Evolutionary conservation across 1,140 invertebrate species (phyloP), one percentile per base, ranked within the genome.

Genomic region (Daktulosphaira vitifoliae): DNA sequence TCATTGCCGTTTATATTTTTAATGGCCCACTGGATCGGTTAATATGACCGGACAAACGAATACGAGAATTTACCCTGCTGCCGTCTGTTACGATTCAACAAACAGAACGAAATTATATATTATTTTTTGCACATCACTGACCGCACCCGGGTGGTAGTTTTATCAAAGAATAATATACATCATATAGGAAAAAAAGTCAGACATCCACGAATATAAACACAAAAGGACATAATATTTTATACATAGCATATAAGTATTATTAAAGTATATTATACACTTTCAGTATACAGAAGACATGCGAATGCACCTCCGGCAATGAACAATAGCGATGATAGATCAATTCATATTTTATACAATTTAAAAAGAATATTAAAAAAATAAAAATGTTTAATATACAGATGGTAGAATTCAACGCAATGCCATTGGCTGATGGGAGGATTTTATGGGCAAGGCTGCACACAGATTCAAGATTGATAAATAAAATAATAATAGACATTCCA

Each of bases 391-490:
- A 15, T 22, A 18, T 39, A 42, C 22, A 18, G 25, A 18, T 42
- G 26, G 25, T 44, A 56, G 44, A 44, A 33, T 33, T 48, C 29
- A 46, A 13, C 18, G 39, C 42, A 20, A 13, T 20, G 42, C 44
- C 56, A 62, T 62, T 62, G 56, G 56, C 46, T 39, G 56, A 62
- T 62, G 56, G 56, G 56, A 29, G 56, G 44, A 62, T 48, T 62
- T 42, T 46, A 39, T 62, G 56, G 56, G 56, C 56, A 59, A 59
- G 54, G 54, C 54, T 26, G 56, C 23, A 22, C 26, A 3, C 25
- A 62, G 56, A 62, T 62, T 25, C 38, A 48, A 62, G 56, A 62
- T 62, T 62, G 46, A 62, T 62, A 62, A 62, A 62, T 48, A 62
- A 48, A 62, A 62, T 62, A 62, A 62, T 48, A 48, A 48, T 59